Percentiles rank a stretch among this genome's conserved stretches.
phyloP scores from a whole-genome alignment of 2,797 vertebrate genomes.

The Rallus crepitans region DNA sequence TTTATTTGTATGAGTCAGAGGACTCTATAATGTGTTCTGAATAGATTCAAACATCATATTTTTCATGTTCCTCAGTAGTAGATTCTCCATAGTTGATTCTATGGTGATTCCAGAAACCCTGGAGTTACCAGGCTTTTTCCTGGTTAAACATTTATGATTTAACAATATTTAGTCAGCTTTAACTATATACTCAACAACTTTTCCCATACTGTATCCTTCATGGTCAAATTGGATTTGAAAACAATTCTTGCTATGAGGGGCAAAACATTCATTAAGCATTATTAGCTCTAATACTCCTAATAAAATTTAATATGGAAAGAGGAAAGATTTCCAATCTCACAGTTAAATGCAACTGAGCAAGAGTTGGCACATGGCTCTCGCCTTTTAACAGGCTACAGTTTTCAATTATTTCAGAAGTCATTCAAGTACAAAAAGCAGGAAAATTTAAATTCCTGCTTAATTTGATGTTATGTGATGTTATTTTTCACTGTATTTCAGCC shows the following conservation, averaged over 20 bases:
- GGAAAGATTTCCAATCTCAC: background rate
- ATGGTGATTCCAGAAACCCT: background rate
- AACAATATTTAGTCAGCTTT: background rate
- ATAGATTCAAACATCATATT: accelerated
- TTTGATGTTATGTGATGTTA: background rate
- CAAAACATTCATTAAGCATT: background rate
- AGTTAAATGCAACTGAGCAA: background rate
- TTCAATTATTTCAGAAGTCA: background rate
- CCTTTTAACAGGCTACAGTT: background rate
- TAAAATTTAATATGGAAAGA: background rate
- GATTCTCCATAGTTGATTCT: background rate
- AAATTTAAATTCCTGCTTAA: background rate
- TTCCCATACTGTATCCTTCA: background rate
- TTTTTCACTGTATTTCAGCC: background rate
- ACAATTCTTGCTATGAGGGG: background rate
- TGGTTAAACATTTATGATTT: background rate
- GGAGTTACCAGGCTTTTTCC: background rate
- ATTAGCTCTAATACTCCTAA: background rate
- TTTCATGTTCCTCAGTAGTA: background rate
- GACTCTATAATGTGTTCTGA: background rate
- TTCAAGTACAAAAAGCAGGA: background rate
- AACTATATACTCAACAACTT: background rate
- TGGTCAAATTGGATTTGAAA: background rate
- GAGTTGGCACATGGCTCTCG: background rate
- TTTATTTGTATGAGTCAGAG: background rate